phyloP scores from a whole-genome alignment of 1,140 invertebrate genomes.

The Drosophila santomea region DNA sequence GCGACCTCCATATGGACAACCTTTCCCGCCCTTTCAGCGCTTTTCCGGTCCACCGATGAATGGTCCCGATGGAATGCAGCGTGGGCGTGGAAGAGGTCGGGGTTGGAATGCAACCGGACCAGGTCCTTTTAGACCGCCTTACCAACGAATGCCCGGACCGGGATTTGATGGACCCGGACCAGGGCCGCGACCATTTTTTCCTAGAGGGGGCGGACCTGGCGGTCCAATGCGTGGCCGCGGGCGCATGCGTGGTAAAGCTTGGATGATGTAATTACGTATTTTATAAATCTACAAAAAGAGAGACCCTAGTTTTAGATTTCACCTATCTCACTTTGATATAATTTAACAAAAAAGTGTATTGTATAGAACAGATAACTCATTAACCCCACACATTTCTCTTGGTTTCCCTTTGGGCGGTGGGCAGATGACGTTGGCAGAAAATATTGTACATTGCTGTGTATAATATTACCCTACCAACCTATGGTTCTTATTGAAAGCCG shows the following conservation, averaged over 20 bases:
- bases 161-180: slow-evolving; percentile 60
- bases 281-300: slow-evolving; percentile 41
- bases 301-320: slow-evolving; percentile 50
- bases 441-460: neutral
- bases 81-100: slow-evolving; percentile 62
- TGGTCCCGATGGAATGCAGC: slow-evolving; percentile 61
- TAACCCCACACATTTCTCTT: slow-evolving; percentile 16
- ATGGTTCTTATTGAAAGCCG: neutral
- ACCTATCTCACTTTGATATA: slow-evolving; percentile 66
- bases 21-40: slow-evolving; percentile 58
- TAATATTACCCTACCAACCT: neutral
- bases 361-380: slow-evolving; percentile 29
- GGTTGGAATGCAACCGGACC: slow-evolving; percentile 50
- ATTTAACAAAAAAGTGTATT: slow-evolving; percentile 33
- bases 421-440: slow-evolving; percentile 2
- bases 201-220: slow-evolving; percentile 46
- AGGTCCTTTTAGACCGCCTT: slow-evolving; percentile 69
- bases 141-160: slow-evolving; percentile 58
- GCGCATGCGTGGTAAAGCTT: slow-evolving; percentile 80
- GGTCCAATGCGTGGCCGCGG: slow-evolving; percentile 65
- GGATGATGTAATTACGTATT: slow-evolving; percentile 80
- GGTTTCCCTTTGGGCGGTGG: slow-evolving; percentile 21
- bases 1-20: slow-evolving; percentile 53
- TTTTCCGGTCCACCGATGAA: slow-evolving; percentile 49
- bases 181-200: slow-evolving; percentile 53